Conservation (phyloP, 1,140 invertebrate genomes). For the Vanessa atalanta region DNA sequence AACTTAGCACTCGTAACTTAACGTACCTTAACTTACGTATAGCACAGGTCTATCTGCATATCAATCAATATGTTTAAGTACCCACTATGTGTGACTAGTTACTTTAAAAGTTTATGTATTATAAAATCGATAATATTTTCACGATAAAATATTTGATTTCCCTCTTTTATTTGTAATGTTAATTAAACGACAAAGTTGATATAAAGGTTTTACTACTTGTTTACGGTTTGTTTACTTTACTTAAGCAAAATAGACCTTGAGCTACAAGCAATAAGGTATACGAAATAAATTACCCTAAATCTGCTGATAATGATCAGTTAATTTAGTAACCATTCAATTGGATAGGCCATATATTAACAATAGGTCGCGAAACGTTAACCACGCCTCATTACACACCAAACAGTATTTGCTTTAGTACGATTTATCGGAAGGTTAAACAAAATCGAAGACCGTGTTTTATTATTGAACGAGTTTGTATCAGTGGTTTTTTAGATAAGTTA, state of each 20-base stretch:
- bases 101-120: too few species aligned
- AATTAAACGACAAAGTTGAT: too few species aligned
- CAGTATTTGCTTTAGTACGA: conserved; percentile 1
- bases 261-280: background rate
- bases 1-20: conserved; percentile 8
- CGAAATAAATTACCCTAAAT: background rate
- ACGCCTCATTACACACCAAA: conserved; percentile 24
- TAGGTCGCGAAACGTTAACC: conserved; percentile 8
- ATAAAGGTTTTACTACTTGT: background rate
- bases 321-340: conserved; percentile 32
- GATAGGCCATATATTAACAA: conserved; percentile 31
- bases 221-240: background rate
- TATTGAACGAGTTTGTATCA: background rate
- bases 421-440: background rate
- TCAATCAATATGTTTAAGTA: background rate
- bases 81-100: background rate
- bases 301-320: conserved; percentile 22
- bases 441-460: background rate
- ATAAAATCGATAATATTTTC: too few species aligned
- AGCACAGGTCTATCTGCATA: background rate
- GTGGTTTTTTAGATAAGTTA: background rate
- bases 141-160: too few species aligned
- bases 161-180: too few species aligned
- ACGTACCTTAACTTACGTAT: background rate
- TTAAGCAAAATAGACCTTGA: background rate